phyloP scores from a whole-genome alignment of 2,797 vertebrate genomes.

The Xerus rutilus region DNA sequence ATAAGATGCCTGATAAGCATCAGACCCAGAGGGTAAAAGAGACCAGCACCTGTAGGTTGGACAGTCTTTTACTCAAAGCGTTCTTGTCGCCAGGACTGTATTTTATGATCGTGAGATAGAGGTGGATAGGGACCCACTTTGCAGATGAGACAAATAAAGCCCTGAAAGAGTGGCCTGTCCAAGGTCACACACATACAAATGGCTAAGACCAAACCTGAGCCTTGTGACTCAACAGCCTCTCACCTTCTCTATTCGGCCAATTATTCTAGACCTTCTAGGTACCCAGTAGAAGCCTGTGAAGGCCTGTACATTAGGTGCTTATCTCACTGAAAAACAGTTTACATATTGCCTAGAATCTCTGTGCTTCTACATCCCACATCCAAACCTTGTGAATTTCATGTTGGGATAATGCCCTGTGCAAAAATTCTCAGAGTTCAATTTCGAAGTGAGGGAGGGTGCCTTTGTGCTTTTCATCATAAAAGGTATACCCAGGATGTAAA shows the following conservation, averaged over 20 bases:
- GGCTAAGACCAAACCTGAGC: not conserved
- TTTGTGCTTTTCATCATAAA: not conserved
- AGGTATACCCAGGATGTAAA: not conserved
- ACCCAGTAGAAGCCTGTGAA: not conserved
- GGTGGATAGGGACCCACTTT: not conserved
- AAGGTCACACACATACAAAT: not conserved
- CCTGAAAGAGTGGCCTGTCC: not conserved
- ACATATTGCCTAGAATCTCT: not conserved
- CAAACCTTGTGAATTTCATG: not conserved
- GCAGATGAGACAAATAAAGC: not conserved
- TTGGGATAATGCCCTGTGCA: not conserved
- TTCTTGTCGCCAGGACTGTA: not conserved
- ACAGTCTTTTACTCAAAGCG: not conserved
- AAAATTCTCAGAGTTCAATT: not conserved
- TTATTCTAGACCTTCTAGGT: not conserved
- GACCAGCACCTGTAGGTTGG: not conserved
- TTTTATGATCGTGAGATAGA: not conserved
- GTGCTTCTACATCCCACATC: not conserved
- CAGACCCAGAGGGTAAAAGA: not conserved
- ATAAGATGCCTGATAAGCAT: slow-evolving; percentile 35
- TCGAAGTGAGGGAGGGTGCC: not conserved
- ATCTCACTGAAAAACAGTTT: not conserved
- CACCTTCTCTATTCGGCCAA: slow-evolving; percentile 2
- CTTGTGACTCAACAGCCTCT: not conserved
- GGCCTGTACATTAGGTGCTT: not conserved